These are phyloP conservation scores for Philantomba maxwellii DNA, from an alignment of 2,113 vertebrate genomes.

Conservation along the genomic window DNA sequence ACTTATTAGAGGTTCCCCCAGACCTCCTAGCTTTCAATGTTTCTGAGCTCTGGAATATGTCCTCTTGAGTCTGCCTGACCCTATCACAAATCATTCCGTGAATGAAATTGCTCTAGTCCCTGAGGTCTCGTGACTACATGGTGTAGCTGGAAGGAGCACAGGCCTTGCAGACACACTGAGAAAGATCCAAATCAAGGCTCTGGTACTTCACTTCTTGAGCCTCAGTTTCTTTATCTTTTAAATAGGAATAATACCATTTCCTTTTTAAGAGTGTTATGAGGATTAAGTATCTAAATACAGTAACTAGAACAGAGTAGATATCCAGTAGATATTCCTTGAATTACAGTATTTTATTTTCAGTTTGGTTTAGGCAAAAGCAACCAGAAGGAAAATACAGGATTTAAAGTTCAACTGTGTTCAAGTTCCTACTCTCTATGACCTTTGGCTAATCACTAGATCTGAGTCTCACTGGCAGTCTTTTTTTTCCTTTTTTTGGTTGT, in stretches of 20 bases:
- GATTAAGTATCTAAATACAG: not conserved
- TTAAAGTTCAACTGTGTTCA: not conserved
- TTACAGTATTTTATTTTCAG: not conserved
- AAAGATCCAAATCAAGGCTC: not conserved
- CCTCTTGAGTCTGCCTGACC: not conserved
- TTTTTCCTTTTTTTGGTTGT: not conserved
- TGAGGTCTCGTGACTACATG: not conserved
- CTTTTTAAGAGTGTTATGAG: not conserved
- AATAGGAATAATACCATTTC: not conserved
- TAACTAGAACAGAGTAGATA: not conserved
- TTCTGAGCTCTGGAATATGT: not conserved
- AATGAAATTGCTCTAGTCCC: not conserved
- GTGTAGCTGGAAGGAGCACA: not conserved
- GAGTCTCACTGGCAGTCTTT: not conserved
- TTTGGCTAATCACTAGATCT: not conserved
- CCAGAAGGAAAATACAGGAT: not conserved
- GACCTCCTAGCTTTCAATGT: not conserved
- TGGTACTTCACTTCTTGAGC: not conserved
- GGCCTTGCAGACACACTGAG: not conserved
- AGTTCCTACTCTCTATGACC: not conserved
- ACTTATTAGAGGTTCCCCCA: not conserved
- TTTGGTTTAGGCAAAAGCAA: constrained; percentile 19
- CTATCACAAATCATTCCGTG: not conserved
- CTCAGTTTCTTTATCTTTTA: constrained; percentile 2
- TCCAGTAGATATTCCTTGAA: not conserved